These are phyloP conservation scores for Carterocephalus palaemon DNA, from an alignment of 2,888 invertebrate genomes.

Conservation along the genomic window DNA sequence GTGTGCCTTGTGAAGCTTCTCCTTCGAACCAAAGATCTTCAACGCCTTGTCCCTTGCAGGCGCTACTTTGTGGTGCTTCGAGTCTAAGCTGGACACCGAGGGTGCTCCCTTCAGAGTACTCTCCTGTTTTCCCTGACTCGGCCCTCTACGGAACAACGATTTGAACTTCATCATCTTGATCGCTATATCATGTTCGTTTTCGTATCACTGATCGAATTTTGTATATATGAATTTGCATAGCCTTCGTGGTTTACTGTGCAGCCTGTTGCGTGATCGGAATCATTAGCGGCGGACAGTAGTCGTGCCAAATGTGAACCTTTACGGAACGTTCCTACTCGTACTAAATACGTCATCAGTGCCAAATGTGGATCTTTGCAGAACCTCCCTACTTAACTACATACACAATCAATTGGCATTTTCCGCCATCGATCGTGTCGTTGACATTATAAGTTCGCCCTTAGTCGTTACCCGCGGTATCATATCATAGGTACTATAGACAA, in stretches of 20 bases:
- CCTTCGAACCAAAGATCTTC: slow-evolving; percentile 76
- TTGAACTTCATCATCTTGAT: slow-evolving; percentile 93
- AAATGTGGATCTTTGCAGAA: slow-evolving; percentile 16
- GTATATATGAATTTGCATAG: slow-evolving; percentile 33
- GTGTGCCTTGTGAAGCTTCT: slow-evolving; percentile 72
- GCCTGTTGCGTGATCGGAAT: slow-evolving; percentile 36
- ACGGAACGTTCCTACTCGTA: no score
- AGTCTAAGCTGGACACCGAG: slow-evolving; percentile 82
- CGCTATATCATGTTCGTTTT: slow-evolving; percentile 55
- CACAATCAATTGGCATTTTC: slow-evolving; percentile 2
- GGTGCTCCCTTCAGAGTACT: slow-evolving; percentile 79
- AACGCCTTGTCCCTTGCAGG: slow-evolving; percentile 66
- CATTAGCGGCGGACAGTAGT: slow-evolving; percentile 23
- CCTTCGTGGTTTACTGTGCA: slow-evolving; percentile 35
- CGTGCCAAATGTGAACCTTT: slow-evolving; percentile 19
- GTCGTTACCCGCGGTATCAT: no score
- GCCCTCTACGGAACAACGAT: slow-evolving; percentile 94
- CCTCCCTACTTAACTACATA: no score
- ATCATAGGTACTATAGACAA: no score
- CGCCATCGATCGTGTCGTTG: slow-evolving; percentile 5
- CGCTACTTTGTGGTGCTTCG: slow-evolving; percentile 78
- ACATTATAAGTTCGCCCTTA: slow-evolving; percentile 4
- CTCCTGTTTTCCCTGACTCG: slow-evolving; percentile 79
- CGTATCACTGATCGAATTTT: slow-evolving; percentile 63
- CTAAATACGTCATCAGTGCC: slow-evolving; percentile 4